phyloP scores from a whole-genome alignment of 1,140 invertebrate species.

The Drosophila sp. region DNA sequence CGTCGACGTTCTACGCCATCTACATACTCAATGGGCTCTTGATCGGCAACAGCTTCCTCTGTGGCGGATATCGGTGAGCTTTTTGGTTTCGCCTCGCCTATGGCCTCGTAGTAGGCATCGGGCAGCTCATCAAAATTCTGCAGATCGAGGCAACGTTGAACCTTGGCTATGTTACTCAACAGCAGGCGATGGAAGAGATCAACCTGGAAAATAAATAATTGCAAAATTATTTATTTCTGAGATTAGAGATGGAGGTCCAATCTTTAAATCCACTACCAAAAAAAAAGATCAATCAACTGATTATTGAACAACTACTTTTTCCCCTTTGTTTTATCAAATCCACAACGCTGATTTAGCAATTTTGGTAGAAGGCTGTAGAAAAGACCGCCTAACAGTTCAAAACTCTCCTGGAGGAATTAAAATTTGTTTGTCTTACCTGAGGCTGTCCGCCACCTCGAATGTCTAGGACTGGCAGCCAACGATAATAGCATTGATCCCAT shows the following conservation, averaged over 20 bases:
- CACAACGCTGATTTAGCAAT: too few relatives aligned
- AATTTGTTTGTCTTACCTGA: conserved; percentile 82
- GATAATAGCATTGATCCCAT: conserved; percentile 95
- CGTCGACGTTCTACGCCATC: conserved; percentile 72
- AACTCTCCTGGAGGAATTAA: too few relatives aligned
- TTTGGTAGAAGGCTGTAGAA: too few relatives aligned
- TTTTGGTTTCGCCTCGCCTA: conserved; percentile 43
- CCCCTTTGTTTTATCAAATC: too few relatives aligned
- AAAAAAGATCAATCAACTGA: too few relatives aligned
- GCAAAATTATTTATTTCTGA: too few relatives aligned
- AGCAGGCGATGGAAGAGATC: conserved; percentile 86
- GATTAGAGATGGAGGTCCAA: too few relatives aligned
- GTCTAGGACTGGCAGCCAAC: conserved; percentile 93
- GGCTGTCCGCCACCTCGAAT: conserved; percentile 90
- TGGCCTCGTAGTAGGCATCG: conserved; percentile 65
- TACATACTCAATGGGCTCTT: conserved; percentile 60
- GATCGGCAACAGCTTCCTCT: background rate
- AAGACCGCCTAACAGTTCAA: too few relatives aligned
- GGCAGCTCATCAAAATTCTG: conserved; percentile 76
- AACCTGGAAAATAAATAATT: conserved; percentile 78
- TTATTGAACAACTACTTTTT: too few relatives aligned
- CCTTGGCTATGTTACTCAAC: conserved; percentile 85
- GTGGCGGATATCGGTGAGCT: conserved; percentile 5
- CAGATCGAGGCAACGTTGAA: conserved; percentile 81
- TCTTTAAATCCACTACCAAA: too few relatives aligned